phyloP scores from a whole-genome alignment of 2,888 invertebrate species.

The Alentia gelatinosa region DNA sequence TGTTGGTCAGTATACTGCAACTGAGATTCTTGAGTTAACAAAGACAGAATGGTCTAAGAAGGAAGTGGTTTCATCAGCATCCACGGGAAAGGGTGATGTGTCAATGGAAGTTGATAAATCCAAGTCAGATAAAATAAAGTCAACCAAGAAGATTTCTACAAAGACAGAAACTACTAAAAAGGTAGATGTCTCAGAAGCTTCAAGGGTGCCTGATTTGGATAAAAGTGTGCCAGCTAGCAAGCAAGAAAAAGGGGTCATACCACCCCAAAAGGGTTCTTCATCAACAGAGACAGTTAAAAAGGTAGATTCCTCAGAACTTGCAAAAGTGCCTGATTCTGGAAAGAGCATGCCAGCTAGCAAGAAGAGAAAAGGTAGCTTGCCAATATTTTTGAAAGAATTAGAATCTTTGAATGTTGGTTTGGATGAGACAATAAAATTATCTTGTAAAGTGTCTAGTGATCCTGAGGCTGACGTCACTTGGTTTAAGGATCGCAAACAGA shows the following conservation, averaged over 20 bases:
- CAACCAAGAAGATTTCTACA: too few species aligned
- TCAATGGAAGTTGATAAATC: too few species aligned
- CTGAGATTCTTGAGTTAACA: constrained; percentile 10
- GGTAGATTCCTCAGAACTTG: too few species aligned
- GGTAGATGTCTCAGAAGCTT: background rate
- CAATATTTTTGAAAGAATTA: background rate
- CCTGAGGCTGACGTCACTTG: constrained; percentile 74
- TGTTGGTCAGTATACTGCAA: background rate
- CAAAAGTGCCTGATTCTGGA: background rate
- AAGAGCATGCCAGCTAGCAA: too few species aligned
- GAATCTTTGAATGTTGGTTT: background rate
- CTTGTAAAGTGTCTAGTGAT: constrained; percentile 52
- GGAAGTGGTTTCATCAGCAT: too few species aligned
- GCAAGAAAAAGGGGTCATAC: too few species aligned
- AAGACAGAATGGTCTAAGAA: background rate
- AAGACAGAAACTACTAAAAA: background rate
- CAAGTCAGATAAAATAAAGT: too few species aligned
- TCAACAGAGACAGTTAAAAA: too few species aligned
- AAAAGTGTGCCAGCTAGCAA: too few species aligned
- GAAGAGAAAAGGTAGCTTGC: background rate
- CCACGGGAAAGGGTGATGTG: too few species aligned
- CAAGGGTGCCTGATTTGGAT: too few species aligned
- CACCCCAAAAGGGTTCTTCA: too few species aligned
- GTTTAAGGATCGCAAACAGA: constrained; percentile 70
- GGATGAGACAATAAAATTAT: background rate